These are phyloP conservation scores for Hartigia nigra DNA, from an alignment of 2,888 invertebrate species.

Conservation along the genomic window DNA sequence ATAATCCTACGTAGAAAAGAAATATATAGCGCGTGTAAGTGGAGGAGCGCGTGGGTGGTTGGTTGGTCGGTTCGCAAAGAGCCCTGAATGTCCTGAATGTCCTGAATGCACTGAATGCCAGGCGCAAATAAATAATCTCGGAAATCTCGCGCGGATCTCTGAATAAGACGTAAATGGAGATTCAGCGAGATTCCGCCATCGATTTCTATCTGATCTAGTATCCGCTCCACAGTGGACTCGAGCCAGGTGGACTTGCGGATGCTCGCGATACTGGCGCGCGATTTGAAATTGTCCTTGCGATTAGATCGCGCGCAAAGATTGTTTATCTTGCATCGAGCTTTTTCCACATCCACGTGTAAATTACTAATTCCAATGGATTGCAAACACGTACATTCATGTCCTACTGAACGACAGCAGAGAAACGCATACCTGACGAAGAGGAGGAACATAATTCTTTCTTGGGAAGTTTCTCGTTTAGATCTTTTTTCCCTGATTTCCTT, in stretches of 20 bases:
- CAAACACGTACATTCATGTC: background rate
- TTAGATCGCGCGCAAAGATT: background rate
- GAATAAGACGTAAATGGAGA: conserved; percentile 55
- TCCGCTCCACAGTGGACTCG: conserved; percentile 23
- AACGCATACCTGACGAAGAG: background rate
- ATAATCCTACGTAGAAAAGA: conserved; percentile 32
- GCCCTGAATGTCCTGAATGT: conserved; percentile 13
- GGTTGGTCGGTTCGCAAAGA: conserved; percentile 1
- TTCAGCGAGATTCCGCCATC: conserved; percentile 42
- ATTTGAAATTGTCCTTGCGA: conserved; percentile 13
- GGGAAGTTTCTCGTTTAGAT: background rate
- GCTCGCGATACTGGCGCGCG: conserved; percentile 12
- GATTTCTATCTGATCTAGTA: conserved; percentile 45
- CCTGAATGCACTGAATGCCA: conserved; percentile 9
- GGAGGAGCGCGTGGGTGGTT: conserved; percentile 16
- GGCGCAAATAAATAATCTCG: conserved; percentile 45
- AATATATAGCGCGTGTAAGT: conserved; percentile 5
- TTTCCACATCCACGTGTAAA: background rate
- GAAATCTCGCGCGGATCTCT: conserved; percentile 45
- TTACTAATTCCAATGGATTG: background rate
- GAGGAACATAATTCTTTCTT: background rate
- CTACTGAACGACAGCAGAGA: background rate
- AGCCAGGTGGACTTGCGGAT: conserved; percentile 31
- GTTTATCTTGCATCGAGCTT: background rate
- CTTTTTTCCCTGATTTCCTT: background rate